Evolutionary conservation across 2,113 vertebrate species (phyloP).

Genomic region (Heptranchias perlo): DNA sequence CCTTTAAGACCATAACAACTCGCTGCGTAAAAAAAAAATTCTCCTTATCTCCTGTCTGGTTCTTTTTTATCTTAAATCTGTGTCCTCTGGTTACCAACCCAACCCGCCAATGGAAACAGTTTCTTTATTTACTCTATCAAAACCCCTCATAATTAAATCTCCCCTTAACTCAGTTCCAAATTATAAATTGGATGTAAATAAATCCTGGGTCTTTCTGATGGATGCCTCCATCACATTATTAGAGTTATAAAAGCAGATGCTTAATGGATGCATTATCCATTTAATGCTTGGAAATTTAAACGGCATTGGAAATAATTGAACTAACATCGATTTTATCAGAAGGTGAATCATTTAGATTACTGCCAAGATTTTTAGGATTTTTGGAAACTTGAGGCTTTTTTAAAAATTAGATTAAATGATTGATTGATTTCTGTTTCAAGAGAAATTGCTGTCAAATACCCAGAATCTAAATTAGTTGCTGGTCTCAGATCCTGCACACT

Average conservation of each 20-base stretch:
- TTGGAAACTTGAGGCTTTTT: neutral
- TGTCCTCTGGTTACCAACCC: neutral
- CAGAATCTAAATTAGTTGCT: neutral
- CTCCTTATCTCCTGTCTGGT: neutral
- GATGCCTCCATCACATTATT: neutral
- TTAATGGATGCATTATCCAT: neutral
- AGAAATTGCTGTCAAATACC: neutral
- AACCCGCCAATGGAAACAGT: neutral
- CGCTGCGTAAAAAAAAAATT: neutral
- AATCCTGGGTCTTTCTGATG: neutral
- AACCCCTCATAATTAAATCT: neutral
- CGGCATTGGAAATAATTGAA: neutral
- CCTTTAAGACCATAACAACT: neutral
- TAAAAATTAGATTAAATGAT: slow-evolving; percentile 13
- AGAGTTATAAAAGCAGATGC: neutral
- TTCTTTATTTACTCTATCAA: neutral
- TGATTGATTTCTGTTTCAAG: neutral
- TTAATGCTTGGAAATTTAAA: neutral
- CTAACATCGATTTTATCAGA: neutral
- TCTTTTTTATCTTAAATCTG: neutral
- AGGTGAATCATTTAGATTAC: neutral
- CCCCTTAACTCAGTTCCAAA: neutral
- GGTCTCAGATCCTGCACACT: neutral
- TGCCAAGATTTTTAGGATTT: neutral
- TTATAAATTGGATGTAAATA: neutral